These are phyloP conservation scores for Pteromalus puparum DNA, from an alignment of 1,140 invertebrate genomes.

Conservation along the genomic window DNA sequence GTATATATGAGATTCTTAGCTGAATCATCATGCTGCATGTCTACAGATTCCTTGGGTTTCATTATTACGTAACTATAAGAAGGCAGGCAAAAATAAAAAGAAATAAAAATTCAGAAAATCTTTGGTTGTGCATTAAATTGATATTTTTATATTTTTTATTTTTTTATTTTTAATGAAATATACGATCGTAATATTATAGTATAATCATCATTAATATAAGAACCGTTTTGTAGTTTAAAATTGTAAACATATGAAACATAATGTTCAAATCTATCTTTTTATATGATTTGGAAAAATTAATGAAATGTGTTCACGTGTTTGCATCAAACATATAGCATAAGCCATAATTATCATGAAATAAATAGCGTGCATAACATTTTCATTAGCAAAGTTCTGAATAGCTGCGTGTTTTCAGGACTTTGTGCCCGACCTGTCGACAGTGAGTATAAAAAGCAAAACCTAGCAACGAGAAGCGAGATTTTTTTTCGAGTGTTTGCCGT, in stretches of 20 bases:
- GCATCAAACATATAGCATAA: slow-evolving; percentile 5
- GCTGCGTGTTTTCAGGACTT: slow-evolving; percentile 76
- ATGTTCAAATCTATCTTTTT: background rate
- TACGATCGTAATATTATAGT: background rate
- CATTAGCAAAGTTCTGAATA: slow-evolving; percentile 54
- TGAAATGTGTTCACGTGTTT: slow-evolving; percentile 1
- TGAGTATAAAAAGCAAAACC: slow-evolving; percentile 71
- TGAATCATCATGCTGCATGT: slow-evolving; percentile 7
- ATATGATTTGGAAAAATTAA: background rate
- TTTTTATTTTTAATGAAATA: too few relatives aligned
- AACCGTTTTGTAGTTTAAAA: background rate
- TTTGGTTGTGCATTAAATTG: too few relatives aligned
- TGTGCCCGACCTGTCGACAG: slow-evolving; percentile 75
- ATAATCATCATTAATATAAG: background rate
- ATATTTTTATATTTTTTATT: too few relatives aligned
- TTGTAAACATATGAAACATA: slow-evolving; percentile 1
- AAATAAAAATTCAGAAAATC: background rate
- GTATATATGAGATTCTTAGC: background rate
- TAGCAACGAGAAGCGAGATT: slow-evolving; percentile 61
- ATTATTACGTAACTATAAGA: background rate
- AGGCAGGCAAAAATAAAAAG: background rate
- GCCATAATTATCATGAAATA: slow-evolving; percentile 25
- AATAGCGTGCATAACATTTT: slow-evolving; percentile 21
- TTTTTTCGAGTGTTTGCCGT: slow-evolving; percentile 72
- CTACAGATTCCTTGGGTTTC: background rate